phyloP scores from a whole-genome alignment of 2,113 vertebrate genomes.

The Centropus unirufus region DNA sequence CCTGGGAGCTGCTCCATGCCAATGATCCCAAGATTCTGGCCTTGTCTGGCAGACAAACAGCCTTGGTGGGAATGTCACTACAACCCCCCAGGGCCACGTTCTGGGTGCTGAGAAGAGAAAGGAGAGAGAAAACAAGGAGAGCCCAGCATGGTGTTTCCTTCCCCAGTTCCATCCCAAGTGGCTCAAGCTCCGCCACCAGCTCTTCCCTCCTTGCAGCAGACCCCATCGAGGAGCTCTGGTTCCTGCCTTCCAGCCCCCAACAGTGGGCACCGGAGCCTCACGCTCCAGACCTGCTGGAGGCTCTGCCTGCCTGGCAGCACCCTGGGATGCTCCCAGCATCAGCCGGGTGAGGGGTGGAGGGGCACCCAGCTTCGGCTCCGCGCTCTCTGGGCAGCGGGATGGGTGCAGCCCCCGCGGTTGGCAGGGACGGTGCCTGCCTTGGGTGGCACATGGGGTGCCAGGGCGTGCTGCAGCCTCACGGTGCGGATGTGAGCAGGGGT shows the following conservation, averaged over 20 bases:
- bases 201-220: not conserved
- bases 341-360: accelerated
- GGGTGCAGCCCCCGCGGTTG: accelerated
- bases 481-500: not conserved
- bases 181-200: not conserved
- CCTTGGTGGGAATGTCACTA: not conserved
- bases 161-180: not conserved
- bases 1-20: accelerated
- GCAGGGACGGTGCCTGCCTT: not conserved
- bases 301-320: not conserved
- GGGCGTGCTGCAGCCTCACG: not conserved
- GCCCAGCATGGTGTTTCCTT: accelerated
- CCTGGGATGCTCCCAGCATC: not conserved
- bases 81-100: accelerated
- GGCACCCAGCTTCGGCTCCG: accelerated
- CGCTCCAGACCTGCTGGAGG: accelerated
- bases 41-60: not conserved
- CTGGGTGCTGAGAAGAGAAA: not conserved
- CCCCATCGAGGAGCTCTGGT: not conserved
- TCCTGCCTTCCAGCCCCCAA: not conserved
- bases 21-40: accelerated
- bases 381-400: not conserved
- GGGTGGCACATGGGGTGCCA: not conserved
- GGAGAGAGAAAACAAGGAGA: not conserved
- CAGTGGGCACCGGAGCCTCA: accelerated